Conservation (phyloP, 2,797 vertebrate genomes). For the Sphenodon punctatus region DNA sequence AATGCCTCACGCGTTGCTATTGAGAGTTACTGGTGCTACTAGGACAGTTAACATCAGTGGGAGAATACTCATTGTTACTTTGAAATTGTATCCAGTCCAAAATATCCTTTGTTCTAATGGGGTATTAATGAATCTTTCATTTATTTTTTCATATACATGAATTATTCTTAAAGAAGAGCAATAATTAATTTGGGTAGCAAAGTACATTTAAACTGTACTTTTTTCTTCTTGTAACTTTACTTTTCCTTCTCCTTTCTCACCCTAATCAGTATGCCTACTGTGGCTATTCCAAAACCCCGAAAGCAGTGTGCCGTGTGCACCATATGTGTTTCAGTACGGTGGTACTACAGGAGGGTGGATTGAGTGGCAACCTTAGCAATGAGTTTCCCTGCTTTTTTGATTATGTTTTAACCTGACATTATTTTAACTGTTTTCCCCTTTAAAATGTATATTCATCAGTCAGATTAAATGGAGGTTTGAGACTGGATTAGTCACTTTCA, state of each 20-base stretch:
- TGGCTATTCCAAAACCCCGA: background rate
- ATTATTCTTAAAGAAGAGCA: conserved; percentile 17
- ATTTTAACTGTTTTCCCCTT: conserved; percentile 41
- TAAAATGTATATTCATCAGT: conserved; percentile 24
- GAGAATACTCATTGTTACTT: conserved; percentile 37
- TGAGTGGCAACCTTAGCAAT: background rate
- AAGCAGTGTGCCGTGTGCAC: fast-evolving
- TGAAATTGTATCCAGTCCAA: conserved; percentile 16
- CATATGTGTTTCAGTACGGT: background rate
- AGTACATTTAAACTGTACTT: background rate
- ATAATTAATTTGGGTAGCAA: background rate
- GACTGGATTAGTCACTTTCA: conserved; percentile 38
- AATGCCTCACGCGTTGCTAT: background rate
- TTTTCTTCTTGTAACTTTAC: too few species aligned
- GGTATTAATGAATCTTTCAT: conserved; percentile 46
- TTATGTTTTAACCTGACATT: conserved; percentile 13
- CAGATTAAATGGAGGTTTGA: conserved; percentile 15
- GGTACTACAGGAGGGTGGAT: fast-evolving
- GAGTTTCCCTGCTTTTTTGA: background rate
- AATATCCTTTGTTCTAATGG: conserved; percentile 21
- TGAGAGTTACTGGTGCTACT: conserved; percentile 46
- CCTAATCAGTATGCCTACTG: background rate
- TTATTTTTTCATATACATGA: background rate
- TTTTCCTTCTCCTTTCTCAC: background rate
- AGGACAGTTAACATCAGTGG: conserved; percentile 44